Evolutionary conservation across 2,888 invertebrate species (phyloP).

Genomic region (Autographa gamma): DNA sequence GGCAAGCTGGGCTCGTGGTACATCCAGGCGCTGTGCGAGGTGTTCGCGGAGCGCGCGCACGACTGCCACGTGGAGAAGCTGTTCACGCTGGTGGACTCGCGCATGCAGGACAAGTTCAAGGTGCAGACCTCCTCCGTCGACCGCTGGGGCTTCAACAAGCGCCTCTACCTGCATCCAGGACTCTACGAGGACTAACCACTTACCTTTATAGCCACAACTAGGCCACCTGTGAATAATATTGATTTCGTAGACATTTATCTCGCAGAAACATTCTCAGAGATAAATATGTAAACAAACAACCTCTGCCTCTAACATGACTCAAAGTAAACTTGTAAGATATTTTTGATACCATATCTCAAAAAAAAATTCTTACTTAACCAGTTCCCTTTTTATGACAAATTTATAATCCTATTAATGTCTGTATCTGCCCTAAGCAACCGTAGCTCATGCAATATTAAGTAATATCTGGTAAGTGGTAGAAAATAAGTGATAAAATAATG

Average conservation of each 20-base stretch:
- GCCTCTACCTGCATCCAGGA: constrained; percentile 92
- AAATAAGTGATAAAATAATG: not conserved
- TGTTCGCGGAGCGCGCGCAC: constrained; percentile 90
- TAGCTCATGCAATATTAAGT: not conserved
- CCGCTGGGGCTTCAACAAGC: constrained; percentile 90
- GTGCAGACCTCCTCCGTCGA: constrained; percentile 91
- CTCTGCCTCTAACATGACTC: not conserved
- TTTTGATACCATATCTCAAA: too few species aligned
- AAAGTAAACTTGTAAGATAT: not conserved
- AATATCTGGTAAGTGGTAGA: not conserved
- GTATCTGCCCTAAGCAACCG: too few species aligned
- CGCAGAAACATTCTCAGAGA: not conserved
- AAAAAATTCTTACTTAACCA: too few species aligned
- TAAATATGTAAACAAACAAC: not conserved
- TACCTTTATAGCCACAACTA: not conserved
- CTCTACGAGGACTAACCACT: constrained; percentile 74
- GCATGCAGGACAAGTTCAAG: constrained; percentile 76
- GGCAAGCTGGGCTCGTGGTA: constrained; percentile 91
- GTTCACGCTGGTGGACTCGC: constrained; percentile 89
- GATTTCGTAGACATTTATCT: not conserved
- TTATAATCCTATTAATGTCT: too few species aligned
- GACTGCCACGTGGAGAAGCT: constrained; percentile 90
- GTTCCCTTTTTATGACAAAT: too few species aligned
- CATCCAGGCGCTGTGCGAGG: constrained; percentile 91
- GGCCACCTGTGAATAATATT: not conserved